phyloP scores from a whole-genome alignment of 2,888 invertebrate species.

The Lycia hirtaria region DNA sequence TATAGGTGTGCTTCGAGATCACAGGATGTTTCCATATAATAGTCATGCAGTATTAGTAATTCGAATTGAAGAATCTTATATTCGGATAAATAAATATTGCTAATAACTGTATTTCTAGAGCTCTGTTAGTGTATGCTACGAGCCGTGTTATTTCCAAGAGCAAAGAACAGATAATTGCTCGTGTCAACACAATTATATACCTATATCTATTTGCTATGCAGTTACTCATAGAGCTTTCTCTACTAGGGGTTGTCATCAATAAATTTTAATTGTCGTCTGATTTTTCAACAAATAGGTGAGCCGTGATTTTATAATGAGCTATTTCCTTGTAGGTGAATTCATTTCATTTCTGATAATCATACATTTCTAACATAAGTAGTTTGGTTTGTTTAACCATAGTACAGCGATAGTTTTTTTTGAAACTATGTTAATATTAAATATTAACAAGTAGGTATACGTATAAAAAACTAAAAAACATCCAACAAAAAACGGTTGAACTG shows the following conservation, averaged over 20 bases:
- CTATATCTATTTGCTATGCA: constrained; percentile 39
- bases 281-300: constrained; percentile 2
- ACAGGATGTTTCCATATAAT: too few species aligned
- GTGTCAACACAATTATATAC: constrained; percentile 43
- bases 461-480: too few species aligned
- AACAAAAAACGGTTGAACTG: too few species aligned
- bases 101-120: background rate
- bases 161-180: constrained; percentile 51
- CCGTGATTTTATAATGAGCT: background rate
- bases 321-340: background rate
- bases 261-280: constrained; percentile 6
- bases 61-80: too few species aligned
- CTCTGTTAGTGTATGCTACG: background rate
- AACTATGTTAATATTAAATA: too few species aligned
- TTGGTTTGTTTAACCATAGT: too few species aligned
- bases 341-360: background rate
- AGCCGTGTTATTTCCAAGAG: constrained; percentile 35
- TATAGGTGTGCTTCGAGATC: too few species aligned
- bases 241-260: constrained; percentile 22
- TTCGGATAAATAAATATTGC: background rate
- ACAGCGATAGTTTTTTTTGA: too few species aligned
- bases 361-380: too few species aligned
- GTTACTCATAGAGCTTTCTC: constrained; percentile 40
- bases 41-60: too few species aligned
- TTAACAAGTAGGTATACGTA: too few species aligned